Evolutionary conservation across 2,888 invertebrate species (phyloP), one percentile per base, ranked within the genome.

Genomic region (Eueremaeus valkanovi): DNA sequence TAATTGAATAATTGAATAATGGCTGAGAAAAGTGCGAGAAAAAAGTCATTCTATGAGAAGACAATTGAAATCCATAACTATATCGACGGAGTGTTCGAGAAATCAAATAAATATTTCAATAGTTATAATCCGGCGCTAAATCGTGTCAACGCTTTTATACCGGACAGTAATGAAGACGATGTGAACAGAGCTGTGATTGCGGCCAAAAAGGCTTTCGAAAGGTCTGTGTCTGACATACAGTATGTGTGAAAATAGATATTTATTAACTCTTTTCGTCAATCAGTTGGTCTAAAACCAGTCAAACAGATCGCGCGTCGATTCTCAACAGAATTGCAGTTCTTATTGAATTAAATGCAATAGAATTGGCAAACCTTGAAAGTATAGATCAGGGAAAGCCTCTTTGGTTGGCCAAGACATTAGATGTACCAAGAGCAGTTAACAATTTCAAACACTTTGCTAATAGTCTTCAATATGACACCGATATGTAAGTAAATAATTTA

Each of bases 361-460:
- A 84, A 73, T 84, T 87, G 78, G 87, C 87, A 0, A 80, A 81
- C 45, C 81, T 84, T 3, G 87, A 87, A 80, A 86, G 86, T 9
- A 81, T 81, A 55, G 87, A 87, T 80, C 87, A 87, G 80, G 87
- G 87, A 11, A 87, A 87, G 79, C 86, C 87, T 2, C 79, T 87
- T 6, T 83, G 83, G 81, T 79, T 86, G 77, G 83, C 86, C 0
- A 82, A 80, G 63, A 79, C 79, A 5, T 81, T 87, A 27, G 87
- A 87, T 78, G 86, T 87, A 78, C 87, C 87, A 6, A 81, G 87
- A 73, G 85, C 85, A 36, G 83, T 85, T 11, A 81, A 84, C 77
- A 87, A 87, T 79, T 85, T 87, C 78, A 81, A 86, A 72, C 84
- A 84, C 78, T 87, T 87, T 81, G 87, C 87, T 8, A 81, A 82